phyloP scores from a whole-genome alignment of 2,888 invertebrate genomes.

The Scaptomyza flava region DNA sequence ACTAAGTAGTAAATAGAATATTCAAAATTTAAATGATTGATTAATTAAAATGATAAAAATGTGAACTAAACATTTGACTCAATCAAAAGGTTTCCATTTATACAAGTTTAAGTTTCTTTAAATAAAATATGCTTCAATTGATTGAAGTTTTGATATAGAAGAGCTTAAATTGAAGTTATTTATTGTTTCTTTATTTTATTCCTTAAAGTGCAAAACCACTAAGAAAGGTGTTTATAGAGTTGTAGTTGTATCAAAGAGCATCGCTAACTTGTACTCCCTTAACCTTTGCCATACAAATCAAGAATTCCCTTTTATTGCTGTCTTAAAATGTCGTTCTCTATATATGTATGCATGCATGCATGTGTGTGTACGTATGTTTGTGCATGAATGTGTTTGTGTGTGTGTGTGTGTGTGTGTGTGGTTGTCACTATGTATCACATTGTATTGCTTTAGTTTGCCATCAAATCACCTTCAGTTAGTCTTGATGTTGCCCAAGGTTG shows the following conservation, averaged over 20 bases:
- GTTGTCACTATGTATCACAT: slow-evolving; percentile 6
- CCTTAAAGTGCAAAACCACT: background rate
- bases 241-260: slow-evolving; percentile 40
- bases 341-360: background rate
- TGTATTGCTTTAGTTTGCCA: slow-evolving; percentile 22
- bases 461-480: slow-evolving; percentile 36
- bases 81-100: too few relatives aligned
- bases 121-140: too few relatives aligned
- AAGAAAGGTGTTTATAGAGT: slow-evolving; percentile 31
- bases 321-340: slow-evolving; percentile 35
- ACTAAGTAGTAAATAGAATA: background rate
- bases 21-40: background rate
- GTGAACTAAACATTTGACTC: too few relatives aligned
- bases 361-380: slow-evolving; percentile 4
- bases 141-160: too few relatives aligned
- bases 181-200: background rate
- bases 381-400: slow-evolving; percentile 16
- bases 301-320: slow-evolving; percentile 39
- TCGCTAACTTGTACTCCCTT: slow-evolving; percentile 23
- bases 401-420: slow-evolving; percentile 10
- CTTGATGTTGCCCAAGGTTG: slow-evolving; percentile 43
- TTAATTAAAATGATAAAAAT: background rate
- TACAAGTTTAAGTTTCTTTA: background rate
- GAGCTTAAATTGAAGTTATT: background rate
- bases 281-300: slow-evolving; percentile 55